Percentiles rank a stretch among this genome's conserved stretches.
Conservation (phyloP, 2,113 vertebrate species). For the Brevimyrus niger region DNA sequence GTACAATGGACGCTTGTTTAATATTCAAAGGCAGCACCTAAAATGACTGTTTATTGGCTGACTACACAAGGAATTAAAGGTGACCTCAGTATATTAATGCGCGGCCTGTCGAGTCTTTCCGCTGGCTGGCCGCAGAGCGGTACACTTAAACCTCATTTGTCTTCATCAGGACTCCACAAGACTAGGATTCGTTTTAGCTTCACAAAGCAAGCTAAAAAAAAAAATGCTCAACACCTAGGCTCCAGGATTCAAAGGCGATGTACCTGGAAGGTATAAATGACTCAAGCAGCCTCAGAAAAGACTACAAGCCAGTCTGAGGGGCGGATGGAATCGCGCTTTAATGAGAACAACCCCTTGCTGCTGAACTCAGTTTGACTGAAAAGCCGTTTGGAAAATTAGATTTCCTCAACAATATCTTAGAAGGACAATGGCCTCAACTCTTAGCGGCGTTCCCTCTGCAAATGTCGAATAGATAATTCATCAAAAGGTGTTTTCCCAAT, state of each 20-base stretch:
- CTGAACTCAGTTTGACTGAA: not conserved
- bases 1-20: not conserved
- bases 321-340: not conserved
- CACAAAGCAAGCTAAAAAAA: not conserved
- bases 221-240: not conserved
- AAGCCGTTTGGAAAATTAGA: not conserved
- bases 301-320: not conserved
- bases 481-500: slow-evolving; percentile 7
- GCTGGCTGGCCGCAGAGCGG: not conserved
- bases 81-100: not conserved
- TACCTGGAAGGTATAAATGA: not conserved
- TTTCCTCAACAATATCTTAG: not conserved
- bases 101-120: not conserved
- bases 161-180: not conserved
- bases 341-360: not conserved
- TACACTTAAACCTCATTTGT: not conserved
- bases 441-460: not conserved
- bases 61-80: slow-evolving; percentile 9
- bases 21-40: not conserved
- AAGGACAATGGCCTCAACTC: not conserved
- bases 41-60: not conserved
- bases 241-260: not conserved
- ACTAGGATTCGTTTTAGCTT: not conserved
- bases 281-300: too few relatives aligned
- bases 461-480: not conserved